Evolutionary conservation across 2,888 invertebrate species (phyloP).

Genomic region (Cynaeus angustus): DNA sequence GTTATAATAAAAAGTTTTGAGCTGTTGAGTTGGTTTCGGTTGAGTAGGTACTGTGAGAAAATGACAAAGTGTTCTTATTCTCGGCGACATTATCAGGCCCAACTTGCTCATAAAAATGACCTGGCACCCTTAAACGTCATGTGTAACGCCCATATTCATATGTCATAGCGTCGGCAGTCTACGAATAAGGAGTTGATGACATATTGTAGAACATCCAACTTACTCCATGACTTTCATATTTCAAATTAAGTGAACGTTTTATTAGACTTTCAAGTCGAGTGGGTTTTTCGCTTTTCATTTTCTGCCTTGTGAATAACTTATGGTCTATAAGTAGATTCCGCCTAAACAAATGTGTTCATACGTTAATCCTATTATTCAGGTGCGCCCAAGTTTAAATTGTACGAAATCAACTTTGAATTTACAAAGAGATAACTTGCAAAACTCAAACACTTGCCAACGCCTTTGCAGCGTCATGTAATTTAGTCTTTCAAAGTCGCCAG

Average conservation of each 20-base stretch:
- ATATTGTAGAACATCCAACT: slow-evolving; percentile 62
- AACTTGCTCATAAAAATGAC: slow-evolving; percentile 62
- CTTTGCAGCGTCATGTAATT: slow-evolving; percentile 1
- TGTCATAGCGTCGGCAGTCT: slow-evolving; percentile 60
- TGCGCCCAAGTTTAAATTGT: slow-evolving; percentile 28
- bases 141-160: slow-evolving; percentile 64
- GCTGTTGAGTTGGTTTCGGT: slow-evolving; percentile 32
- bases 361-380: slow-evolving; percentile 40
- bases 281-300: slow-evolving; percentile 45
- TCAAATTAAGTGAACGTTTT: slow-evolving; percentile 64
- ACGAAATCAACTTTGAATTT: slow-evolving; percentile 25
- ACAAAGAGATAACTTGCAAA: slow-evolving; percentile 20
- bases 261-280: slow-evolving; percentile 57
- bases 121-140: slow-evolving; percentile 61
- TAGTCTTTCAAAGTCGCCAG: background rate
- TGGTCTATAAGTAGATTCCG: slow-evolving; percentile 33
- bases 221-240: slow-evolving; percentile 63
- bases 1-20: slow-evolving; percentile 47
- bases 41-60: slow-evolving; percentile 50
- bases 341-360: slow-evolving; percentile 38
- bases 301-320: slow-evolving; percentile 44
- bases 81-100: slow-evolving; percentile 60
- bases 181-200: slow-evolving; percentile 64
- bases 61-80: slow-evolving; percentile 61
- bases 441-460: slow-evolving; percentile 19